Percentiles rank a stretch among this genome's conserved stretches.
These are phyloP conservation scores for Drosophila fulvimacula DNA, from an alignment of 2,888 invertebrate species.

Conservation along the genomic window DNA sequence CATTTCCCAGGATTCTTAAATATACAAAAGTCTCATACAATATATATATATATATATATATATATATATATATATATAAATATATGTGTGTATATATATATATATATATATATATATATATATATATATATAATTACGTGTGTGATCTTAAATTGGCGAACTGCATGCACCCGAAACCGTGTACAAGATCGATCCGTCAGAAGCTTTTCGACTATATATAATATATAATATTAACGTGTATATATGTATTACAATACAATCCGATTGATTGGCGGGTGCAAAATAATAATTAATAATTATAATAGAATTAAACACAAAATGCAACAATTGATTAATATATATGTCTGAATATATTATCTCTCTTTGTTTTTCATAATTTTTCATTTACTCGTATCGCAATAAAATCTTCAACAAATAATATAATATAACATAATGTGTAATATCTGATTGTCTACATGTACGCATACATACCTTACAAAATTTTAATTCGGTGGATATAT, in stretches of 20 bases:
- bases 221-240: too few relatives aligned
- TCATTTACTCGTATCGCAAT: slow-evolving; percentile 45
- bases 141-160: slow-evolving; percentile 64
- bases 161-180: slow-evolving; percentile 83
- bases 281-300: background rate
- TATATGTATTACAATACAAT: slow-evolving; percentile 1
- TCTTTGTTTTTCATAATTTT: slow-evolving; percentile 54
- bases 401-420: background rate
- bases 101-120: slow-evolving; percentile 5
- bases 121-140: background rate
- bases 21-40: slow-evolving; percentile 22
- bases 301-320: slow-evolving; percentile 8
- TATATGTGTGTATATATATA: slow-evolving; percentile 27
- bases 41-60: slow-evolving; percentile 31
- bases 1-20: slow-evolving; percentile 45
- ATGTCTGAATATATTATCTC: slow-evolving; percentile 38
- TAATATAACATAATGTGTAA: background rate
- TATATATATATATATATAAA: slow-evolving; percentile 25
- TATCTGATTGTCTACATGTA: background rate
- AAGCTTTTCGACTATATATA: slow-evolving; percentile 50
- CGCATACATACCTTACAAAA: background rate
- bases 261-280: slow-evolving; percentile 13
- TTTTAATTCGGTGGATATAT: background rate
- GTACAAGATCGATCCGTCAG: slow-evolving; percentile 79
- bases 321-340: slow-evolving; percentile 34